A percentile compares a stretch with the other conserved stretches of the same genome.
Evolutionary conservation across 2,888 invertebrate genomes (phyloP).

Genomic region (Tenthredo mesomela): DNA sequence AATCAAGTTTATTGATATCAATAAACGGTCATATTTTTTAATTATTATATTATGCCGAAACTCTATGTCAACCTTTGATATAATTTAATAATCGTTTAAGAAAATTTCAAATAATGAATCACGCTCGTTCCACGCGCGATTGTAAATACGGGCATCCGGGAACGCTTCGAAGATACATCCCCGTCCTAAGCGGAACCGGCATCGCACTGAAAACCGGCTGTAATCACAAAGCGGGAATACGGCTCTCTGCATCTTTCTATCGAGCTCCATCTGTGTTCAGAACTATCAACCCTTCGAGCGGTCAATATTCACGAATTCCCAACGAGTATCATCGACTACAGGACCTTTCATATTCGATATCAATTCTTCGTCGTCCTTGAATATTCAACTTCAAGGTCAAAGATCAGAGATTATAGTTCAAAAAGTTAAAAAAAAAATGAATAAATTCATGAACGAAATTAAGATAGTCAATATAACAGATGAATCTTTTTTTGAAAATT

Average conservation of each 20-base stretch:
- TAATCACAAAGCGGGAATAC: conserved; percentile 54
- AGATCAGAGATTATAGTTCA: background rate
- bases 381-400: background rate
- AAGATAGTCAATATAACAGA: background rate
- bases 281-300: conserved; percentile 33
- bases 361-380: too few relatives aligned
- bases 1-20: background rate
- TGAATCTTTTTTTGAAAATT: background rate
- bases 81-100: background rate
- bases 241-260: conserved; percentile 10
- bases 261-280: conserved; percentile 47
- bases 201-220: conserved; percentile 67
- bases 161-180: conserved; percentile 61
- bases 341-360: background rate
- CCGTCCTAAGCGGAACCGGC: conserved; percentile 68
- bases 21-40: background rate
- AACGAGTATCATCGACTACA: conserved; percentile 2
- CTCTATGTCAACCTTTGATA: background rate
- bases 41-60: background rate
- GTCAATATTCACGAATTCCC: conserved; percentile 45
- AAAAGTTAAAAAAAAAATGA: background rate
- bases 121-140: conserved; percentile 37
- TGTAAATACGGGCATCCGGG: conserved; percentile 54
- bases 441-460: background rate
- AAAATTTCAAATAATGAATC: conserved; percentile 15